These are phyloP conservation scores for Malurus splendens DNA, from an alignment of 2,797 vertebrate genomes.

Conservation along the genomic window DNA sequence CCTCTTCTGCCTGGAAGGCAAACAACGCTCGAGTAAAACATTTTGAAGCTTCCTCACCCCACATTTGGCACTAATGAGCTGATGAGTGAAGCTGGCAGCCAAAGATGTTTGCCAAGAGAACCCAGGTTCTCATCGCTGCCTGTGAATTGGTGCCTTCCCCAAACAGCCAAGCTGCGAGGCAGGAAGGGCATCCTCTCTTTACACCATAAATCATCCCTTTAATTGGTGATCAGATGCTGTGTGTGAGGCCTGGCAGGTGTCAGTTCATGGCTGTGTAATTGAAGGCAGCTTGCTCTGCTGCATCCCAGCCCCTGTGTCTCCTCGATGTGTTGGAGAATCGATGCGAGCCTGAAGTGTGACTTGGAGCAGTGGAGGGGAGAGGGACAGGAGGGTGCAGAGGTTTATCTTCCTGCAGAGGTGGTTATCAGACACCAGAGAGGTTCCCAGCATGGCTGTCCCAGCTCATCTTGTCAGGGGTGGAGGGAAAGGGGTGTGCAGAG, in stretches of 20 bases:
- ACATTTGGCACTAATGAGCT: background rate
- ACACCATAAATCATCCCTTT: constrained; percentile 29
- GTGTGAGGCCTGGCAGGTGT: constrained; percentile 41
- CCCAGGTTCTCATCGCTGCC: background rate
- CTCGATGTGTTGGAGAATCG: background rate
- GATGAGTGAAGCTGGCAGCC: background rate
- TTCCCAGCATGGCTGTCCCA: background rate
- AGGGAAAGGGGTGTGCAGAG: background rate
- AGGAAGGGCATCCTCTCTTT: background rate
- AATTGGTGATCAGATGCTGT: constrained; percentile 49
- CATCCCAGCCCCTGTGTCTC: background rate
- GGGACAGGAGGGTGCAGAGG: background rate
- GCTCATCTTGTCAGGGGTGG: background rate
- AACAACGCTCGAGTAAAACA: background rate
- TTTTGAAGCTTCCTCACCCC: background rate
- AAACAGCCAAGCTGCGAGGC: background rate
- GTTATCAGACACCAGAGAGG: background rate
- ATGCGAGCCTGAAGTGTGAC: background rate
- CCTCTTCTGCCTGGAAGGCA: background rate
- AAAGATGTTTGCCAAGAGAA: background rate
- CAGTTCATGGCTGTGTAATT: background rate
- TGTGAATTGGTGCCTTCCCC: background rate
- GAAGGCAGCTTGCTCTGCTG: background rate
- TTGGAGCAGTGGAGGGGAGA: background rate
- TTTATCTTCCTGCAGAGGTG: constrained; percentile 10